Evolutionary conservation across 2,888 invertebrate genomes (phyloP), one percentile per base, ranked within the genome.

Genomic region (Amphipoea oculea): DNA sequence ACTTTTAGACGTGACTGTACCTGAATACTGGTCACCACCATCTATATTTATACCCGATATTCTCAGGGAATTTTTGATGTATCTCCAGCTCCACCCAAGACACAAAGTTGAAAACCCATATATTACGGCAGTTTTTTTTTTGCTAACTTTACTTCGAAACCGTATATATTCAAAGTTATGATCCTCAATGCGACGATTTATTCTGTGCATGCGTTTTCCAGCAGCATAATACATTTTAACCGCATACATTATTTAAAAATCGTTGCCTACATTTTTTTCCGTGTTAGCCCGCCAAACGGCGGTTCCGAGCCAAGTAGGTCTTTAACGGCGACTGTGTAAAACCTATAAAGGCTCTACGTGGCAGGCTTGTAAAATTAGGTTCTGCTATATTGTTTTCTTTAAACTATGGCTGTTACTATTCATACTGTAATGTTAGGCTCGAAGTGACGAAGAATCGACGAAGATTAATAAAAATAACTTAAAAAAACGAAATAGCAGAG

Each of bases 271-370:
- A n/a, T 45, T 48, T 48, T 60, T 81, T 82, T 67, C 20, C 29
- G 63, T 63, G 48, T n/a, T 57, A 51, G n/a, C n/a, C 40, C 14
- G 63, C 69, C 73, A 83, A 84, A 73, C 51, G 76, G 14, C 67
- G 62, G 68, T 48, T 5, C 62, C 1, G 67, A 71, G 67, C 81
- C 84, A 80, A 75, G 67, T 67, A 36, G 29, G 73, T 71, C 12
- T 69, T 84, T 72, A 81, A 68, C 74, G 54, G 69, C 69, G 66
- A 77, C 72, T 81, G 65, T 72, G 67, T 66, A 66, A 69, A 75
- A 60, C 77, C 74, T 57, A 84, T 75, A 84, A 84, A 84, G 12
- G 23, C 7, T 36, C 3, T 72, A 84, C 77, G 84, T 84, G 85
- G 9, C 62, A 48, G 23, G 60, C 2, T 69, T 84, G 14, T 57